Base-by-base conservation (phyloP, 2,113 vertebrate species). In the Probosciger aterrimus region DNA sequence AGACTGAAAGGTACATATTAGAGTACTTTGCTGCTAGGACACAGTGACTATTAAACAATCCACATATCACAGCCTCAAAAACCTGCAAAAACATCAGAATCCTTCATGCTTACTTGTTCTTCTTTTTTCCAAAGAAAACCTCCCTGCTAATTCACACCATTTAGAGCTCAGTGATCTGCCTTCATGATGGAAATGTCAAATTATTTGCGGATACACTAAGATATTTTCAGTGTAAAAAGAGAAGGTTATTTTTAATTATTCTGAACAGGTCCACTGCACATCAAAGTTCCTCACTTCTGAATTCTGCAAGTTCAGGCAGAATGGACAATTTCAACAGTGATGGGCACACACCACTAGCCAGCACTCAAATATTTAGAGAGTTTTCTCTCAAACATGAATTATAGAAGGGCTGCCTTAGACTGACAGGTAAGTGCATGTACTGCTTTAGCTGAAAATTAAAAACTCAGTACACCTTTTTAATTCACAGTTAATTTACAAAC, bases 211-310 rank as follows among this genome's bases (percentile, higher is more conserved):
- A 93, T 88, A 65, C 55, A 78, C 30, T 17, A 41, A 92, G 67
- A 55, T 75, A 70, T 67, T 70, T 95, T 57, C 55, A 39, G 7
- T 59, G 37, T 24, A 67, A 93, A 92, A 91, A 67, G 10, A 70
- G 41, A 69, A 78, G 10, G 37, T 39, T 92, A 67, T 77, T 96
- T 93, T 96, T 76, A 93, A 94, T 86, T 80, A 95, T 88, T 82
- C 74, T 49, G 82, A 82, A 93, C 64, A 80, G 30, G 46, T 83
- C 18, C 35, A 27, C n/a, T 46, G 71, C 53, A 90, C 2, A 1
- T 39, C 44, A 35, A 65, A 81, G 57, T 55, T 59, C 43, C 43
- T 71, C 44, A 39, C 33, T 91, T 92, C 35, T 80, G 55, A 88
- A 73, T 75, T 81, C 60, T 92, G 30, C 65, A 95, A 92, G 49